These are phyloP conservation scores for Pycnomerus fuliginosus DNA, from an alignment of 2,888 invertebrate species.

Conservation along the genomic window DNA sequence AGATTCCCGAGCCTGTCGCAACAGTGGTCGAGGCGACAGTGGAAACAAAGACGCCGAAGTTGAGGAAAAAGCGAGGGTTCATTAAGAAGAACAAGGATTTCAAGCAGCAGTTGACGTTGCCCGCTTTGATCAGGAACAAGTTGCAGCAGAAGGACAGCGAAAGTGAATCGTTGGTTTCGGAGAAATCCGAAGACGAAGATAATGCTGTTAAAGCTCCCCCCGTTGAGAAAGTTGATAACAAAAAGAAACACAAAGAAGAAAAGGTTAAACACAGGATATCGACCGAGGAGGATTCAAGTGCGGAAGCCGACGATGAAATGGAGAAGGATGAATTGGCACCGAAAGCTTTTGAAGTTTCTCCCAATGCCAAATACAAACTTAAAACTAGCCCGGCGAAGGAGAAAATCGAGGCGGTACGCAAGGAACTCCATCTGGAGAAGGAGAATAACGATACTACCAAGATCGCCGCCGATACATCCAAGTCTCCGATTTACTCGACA, in stretches of 20 bases:
- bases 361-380: constrained; percentile 52
- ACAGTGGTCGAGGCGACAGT: constrained; percentile 13
- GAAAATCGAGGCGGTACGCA: constrained; percentile 53
- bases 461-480: constrained; percentile 25
- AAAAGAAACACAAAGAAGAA: constrained; percentile 18
- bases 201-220: constrained; percentile 29
- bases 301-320: constrained; percentile 69
- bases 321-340: constrained; percentile 61
- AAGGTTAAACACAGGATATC: constrained; percentile 22
- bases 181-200: constrained; percentile 46
- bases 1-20: constrained; percentile 10
- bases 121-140: constrained; percentile 48
- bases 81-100: constrained; percentile 6
- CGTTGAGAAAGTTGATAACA: constrained; percentile 4
- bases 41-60: constrained; percentile 5
- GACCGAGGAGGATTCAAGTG: constrained; percentile 63
- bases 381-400: constrained; percentile 48
- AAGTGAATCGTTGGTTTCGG: constrained; percentile 42
- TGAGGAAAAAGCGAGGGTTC: constrained; percentile 12
- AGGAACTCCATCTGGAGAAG: constrained; percentile 24
- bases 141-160: constrained; percentile 38
- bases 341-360: constrained; percentile 34
- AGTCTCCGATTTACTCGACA: constrained; percentile 41
- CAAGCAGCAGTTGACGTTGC: constrained; percentile 39
- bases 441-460: background rate